A percentile compares a stretch with the other conserved stretches of the same genome.
Conservation (phyloP, 2,797 vertebrate species). For the Bradypus variegatus region DNA sequence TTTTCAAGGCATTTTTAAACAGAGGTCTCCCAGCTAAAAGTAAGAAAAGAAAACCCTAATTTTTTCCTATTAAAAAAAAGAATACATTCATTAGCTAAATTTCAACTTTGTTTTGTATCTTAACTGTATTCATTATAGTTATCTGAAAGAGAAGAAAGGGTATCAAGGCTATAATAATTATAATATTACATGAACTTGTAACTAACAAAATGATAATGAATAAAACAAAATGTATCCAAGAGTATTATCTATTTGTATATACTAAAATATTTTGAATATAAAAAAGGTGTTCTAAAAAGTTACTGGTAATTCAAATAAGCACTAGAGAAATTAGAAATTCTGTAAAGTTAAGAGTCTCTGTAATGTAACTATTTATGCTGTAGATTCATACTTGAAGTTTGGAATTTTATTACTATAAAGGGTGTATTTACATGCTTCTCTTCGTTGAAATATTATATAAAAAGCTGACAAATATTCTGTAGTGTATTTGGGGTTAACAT, state of each 20-base stretch:
- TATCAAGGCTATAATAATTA: conserved; percentile 23
- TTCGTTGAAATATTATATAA: neutral
- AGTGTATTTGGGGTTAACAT: conserved; percentile 1
- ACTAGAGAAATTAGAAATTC: conserved; percentile 31
- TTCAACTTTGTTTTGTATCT: neutral
- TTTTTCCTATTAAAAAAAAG: neutral
- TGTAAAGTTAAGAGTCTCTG: conserved; percentile 11
- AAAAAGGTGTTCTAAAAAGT: conserved; percentile 39
- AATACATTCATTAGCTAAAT: neutral
- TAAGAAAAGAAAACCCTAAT: neutral
- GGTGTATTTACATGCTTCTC: neutral
- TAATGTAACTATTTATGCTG: conserved; percentile 28
- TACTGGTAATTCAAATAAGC: conserved; percentile 40
- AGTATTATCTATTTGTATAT: conserved; percentile 21
- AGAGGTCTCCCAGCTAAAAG: conserved; percentile 15
- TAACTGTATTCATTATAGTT: neutral
- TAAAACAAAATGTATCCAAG: conserved; percentile 35
- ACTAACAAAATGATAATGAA: conserved; percentile 37
- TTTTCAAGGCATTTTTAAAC: conserved; percentile 39
- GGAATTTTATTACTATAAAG: conserved; percentile 18
- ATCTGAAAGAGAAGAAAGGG: conserved; percentile 12
- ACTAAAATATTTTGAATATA: conserved; percentile 46
- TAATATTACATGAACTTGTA: conserved; percentile 16
- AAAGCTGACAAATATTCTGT: neutral
- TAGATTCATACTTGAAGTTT: conserved; percentile 19